Base-by-base conservation (phyloP, 2,113 vertebrate genomes). In the Hymenochirus boettgeri region DNA sequence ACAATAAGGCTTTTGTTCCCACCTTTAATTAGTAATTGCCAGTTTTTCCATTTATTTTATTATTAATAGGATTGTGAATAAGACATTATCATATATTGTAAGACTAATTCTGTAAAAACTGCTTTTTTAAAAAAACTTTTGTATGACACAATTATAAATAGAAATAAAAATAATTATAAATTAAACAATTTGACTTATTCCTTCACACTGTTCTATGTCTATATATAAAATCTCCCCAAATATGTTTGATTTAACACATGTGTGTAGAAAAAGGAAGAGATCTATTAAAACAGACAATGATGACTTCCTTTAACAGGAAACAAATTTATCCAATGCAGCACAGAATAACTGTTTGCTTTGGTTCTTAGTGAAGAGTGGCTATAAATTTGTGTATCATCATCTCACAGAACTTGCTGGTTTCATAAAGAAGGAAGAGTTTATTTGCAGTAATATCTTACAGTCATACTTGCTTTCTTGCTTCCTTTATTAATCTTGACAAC, bases 221-320 rank as follows among this genome's bases (percentile, higher is more conserved):
- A 47, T 52, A 66, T 58, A 66, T 66, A 58, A 35, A 24, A 57
- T 51, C 45, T 52, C 55, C 45, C 58, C 59, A 58, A 51, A 59
- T 46, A 51, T 66, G 55, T 31, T 55, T 51, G 46, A 25, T 58
- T 58, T 12, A 60, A 42, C 60, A 45, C 45, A 31, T 69, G 45
- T 3, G n/a, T 60, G 46, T 22, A 51, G 29, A 52, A 29, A 5
- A n/a, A 37, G 60, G 60, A 37, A 69, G 46, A 69, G 60, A 59
- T 66, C 57, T 60, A 21, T 48, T 51, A 31, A 19, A 37, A 60
- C 48, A 59, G 65, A 60, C 65, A 69, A 52, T 60, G 25, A 60
- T 18, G 17, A 29, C 62, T 69, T 69, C 65, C 65, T 53, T 69
- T 37, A 42, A 29, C 57, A 69, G 65, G 65, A 69, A 69, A 21